Conservation (phyloP, 2,888 invertebrate species). For the Phragmatobia fuliginosa region DNA sequence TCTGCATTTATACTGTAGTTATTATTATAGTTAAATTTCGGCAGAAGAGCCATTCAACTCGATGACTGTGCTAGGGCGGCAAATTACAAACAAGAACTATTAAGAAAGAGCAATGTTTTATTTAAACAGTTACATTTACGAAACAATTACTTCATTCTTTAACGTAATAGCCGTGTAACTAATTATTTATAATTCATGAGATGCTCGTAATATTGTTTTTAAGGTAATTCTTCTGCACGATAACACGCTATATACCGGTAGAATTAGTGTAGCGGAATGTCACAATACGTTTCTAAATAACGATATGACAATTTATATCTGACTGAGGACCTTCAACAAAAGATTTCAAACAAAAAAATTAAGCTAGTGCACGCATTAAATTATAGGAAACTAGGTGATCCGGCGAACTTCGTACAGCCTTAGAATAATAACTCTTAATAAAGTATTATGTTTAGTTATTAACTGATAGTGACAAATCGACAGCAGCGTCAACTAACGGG, state of each 20-base stretch:
- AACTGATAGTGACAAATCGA: no score
- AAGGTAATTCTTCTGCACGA: constrained; percentile 1
- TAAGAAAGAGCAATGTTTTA: constrained; percentile 13
- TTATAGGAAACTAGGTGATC: no score
- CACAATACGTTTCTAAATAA: constrained; percentile 5
- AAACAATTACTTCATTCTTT: constrained; percentile 18
- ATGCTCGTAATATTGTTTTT: constrained; percentile 9
- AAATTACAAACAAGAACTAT: constrained; percentile 3
- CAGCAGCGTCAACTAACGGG: no score
- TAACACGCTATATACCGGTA: constrained; percentile 2
- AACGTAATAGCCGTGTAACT: constrained; percentile 12
- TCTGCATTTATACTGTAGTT: no score
- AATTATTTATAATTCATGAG: constrained; percentile 16
- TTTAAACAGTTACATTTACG: constrained; percentile 13
- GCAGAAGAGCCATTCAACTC: background rate
- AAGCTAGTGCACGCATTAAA: no score
- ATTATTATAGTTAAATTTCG: background rate
- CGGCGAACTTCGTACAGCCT: no score
- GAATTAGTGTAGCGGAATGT: background rate
- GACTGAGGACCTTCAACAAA: no score
- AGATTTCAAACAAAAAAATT: no score
- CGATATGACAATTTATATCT: background rate
- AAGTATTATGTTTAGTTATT: no score
- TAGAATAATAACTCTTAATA: no score
- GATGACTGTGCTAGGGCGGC: background rate